phyloP scores from a whole-genome alignment of 2,888 invertebrate species.

The Campoplex capitator region DNA sequence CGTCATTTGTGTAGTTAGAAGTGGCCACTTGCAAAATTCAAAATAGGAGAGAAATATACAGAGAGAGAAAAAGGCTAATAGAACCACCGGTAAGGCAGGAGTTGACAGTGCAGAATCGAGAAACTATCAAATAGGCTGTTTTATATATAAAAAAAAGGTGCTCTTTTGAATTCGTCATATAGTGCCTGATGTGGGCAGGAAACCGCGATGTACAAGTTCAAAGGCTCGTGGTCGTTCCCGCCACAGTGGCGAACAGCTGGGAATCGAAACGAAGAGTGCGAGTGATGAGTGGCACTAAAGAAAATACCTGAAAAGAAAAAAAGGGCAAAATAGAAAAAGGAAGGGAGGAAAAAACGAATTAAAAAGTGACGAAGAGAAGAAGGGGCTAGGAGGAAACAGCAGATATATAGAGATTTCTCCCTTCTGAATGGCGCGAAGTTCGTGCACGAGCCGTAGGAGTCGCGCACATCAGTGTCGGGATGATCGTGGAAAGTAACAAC shows the following conservation, averaged over 20 bases:
- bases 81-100: not conserved
- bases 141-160: not conserved
- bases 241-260: conserved; percentile 2
- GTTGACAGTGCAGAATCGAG: conserved; percentile 42
- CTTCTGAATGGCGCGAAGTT: not conserved
- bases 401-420: not conserved
- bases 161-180: not conserved
- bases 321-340: not conserved
- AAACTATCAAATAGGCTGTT: conserved; percentile 19
- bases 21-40: conserved; percentile 18
- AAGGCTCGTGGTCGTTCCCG: conserved; percentile 40
- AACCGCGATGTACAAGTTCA: conserved; percentile 34
- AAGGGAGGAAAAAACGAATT: not conserved
- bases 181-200: not conserved
- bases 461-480: conserved; percentile 24
- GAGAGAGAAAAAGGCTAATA: not conserved
- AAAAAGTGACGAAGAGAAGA: not conserved
- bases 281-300: not conserved
- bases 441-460: not conserved
- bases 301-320: not conserved
- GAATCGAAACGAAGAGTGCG: not conserved
- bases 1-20: conserved; percentile 28
- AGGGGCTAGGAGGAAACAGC: not conserved
- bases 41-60: not conserved
- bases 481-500: conserved; percentile 13